Percentiles rank a stretch among this genome's conserved stretches.
Conservation (phyloP, 2,113 vertebrate species). For the Enhydra lutris region DNA sequence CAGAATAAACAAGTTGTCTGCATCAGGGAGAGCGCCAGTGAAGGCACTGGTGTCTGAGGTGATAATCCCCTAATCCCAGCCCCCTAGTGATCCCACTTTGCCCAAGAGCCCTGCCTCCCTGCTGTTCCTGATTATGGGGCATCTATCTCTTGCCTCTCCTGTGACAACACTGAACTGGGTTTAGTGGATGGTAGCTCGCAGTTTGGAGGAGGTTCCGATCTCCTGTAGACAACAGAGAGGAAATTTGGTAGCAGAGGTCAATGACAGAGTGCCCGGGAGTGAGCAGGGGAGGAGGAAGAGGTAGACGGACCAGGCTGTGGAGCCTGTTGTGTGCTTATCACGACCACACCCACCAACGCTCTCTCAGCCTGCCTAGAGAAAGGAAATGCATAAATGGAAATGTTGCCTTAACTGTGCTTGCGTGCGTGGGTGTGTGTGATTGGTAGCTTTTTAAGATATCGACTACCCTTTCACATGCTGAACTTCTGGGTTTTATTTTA, state of each 20-base stretch:
- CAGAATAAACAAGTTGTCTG: not conserved
- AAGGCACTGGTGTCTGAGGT: not conserved
- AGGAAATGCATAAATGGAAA: not conserved
- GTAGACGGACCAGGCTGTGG: not conserved
- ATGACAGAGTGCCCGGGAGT: not conserved
- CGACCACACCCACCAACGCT: too few species aligned
- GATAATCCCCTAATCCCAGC: not conserved
- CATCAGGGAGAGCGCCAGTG: not conserved
- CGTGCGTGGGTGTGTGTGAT: too few species aligned
- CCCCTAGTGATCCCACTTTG: not conserved
- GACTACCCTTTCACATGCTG: not conserved
- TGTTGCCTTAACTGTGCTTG: not conserved
- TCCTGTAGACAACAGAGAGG: not conserved
- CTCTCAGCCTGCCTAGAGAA: not conserved
- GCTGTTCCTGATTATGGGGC: not conserved
- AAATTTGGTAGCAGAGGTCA: not conserved
- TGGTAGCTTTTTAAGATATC: not conserved
- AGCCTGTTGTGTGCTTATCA: rapidly evolving
- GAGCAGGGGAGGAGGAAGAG: not conserved
- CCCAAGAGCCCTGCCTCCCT: not conserved
- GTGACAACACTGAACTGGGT: not conserved
- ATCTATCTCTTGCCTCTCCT: not conserved
- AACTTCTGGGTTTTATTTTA: not conserved
- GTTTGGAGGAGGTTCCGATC: not conserved
- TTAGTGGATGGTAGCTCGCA: not conserved